phyloP scores from a whole-genome alignment of 2,888 invertebrate species.

The Mantis religiosa region DNA sequence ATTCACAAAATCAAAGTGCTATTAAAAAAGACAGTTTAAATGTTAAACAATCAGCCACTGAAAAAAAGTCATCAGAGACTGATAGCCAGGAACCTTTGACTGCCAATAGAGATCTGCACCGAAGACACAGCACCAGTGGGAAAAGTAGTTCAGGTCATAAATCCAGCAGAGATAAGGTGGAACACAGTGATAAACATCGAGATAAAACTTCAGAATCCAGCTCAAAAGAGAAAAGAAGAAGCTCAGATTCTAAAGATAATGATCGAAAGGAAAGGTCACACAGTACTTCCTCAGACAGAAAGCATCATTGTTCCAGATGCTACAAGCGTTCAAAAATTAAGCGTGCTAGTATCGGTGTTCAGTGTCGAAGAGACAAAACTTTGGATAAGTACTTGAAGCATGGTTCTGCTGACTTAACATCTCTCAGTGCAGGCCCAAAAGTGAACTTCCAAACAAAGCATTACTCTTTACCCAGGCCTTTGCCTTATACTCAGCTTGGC shows the following conservation, averaged over 20 bases:
- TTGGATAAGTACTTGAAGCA: conserved; percentile 34
- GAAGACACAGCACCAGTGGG: conserved; percentile 12
- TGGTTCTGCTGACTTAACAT: conserved; percentile 13
- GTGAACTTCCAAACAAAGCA: conserved; percentile 29
- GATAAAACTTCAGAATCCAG: background rate
- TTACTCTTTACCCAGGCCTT: conserved; percentile 33
- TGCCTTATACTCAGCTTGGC: conserved; percentile 31
- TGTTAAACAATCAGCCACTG: background rate
- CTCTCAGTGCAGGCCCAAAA: conserved; percentile 19
- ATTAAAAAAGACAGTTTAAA: background rate
- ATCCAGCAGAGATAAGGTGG: conserved; percentile 14
- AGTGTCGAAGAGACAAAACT: conserved; percentile 57
- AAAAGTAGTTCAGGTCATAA: conserved; percentile 13
- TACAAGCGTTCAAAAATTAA: conserved; percentile 66
- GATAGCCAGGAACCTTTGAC: background rate
- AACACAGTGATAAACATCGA: conserved; percentile 12
- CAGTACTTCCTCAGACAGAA: conserved; percentile 29
- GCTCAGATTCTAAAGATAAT: conserved; percentile 4
- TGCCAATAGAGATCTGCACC: background rate
- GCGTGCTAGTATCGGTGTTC: conserved; percentile 67
- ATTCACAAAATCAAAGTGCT: background rate
- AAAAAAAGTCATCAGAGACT: background rate
- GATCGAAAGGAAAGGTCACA: conserved; percentile 14
- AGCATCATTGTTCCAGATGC: conserved; percentile 57
- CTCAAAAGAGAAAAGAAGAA: background rate